A percentile compares a stretch with the other conserved stretches of the same genome.
Evolutionary conservation across 2,888 invertebrate species (phyloP).

Genomic region (Orgyia antiqua): DNA sequence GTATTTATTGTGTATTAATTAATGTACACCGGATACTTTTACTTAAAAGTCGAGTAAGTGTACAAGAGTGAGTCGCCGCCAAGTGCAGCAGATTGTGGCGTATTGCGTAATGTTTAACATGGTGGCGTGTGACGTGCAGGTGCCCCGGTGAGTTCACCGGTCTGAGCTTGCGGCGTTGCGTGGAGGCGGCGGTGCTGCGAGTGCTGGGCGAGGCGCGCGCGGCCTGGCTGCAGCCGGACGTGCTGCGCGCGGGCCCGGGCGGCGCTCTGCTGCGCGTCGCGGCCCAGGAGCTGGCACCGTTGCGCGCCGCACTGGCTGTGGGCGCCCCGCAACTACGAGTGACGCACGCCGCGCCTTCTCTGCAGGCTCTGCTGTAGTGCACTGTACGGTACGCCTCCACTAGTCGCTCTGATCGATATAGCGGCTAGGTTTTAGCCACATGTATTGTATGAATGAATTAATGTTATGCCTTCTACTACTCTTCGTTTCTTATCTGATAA

Average conservation of each 20-base stretch:
- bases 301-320: conserved; percentile 9
- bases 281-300: conserved; percentile 4
- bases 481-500: no score
- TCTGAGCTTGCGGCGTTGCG: conserved; percentile 13
- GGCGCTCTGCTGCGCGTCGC: conserved; percentile 46
- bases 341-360: conserved; percentile 3
- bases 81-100: conserved; percentile 4
- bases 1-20: no score
- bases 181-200: conserved; percentile 10
- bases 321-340: conserved; percentile 8
- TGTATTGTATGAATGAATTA: not conserved
- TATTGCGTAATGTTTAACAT: conserved; percentile 15
- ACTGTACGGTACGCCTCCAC: no score
- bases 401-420: no score
- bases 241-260: conserved; percentile 42
- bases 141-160: conserved; percentile 20
- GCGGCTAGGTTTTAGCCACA: no score
- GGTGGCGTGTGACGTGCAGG: conserved; percentile 12
- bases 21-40: conserved; percentile 40
- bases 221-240: conserved; percentile 29
- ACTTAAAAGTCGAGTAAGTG: conserved; percentile 54
- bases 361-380: conserved; percentile 14
- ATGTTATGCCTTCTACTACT: not conserved
- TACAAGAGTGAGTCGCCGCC: not conserved
- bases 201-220: conserved; percentile 18